These are phyloP conservation scores for Neopelma chrysocephalum DNA, from an alignment of 2,797 vertebrate genomes.

Conservation along the genomic window DNA sequence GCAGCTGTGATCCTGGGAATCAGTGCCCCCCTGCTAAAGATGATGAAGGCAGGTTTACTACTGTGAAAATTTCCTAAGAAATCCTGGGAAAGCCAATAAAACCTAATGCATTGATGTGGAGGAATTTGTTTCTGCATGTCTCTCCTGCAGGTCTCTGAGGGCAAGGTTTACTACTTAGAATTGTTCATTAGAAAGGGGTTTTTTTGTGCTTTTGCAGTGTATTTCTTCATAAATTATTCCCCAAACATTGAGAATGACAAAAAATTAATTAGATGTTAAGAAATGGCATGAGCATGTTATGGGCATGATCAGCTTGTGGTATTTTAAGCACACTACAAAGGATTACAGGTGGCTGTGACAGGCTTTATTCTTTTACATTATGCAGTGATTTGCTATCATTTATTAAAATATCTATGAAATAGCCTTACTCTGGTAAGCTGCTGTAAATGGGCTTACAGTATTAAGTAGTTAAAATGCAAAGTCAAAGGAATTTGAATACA, in stretches of 20 bases:
- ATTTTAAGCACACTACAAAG: not conserved
- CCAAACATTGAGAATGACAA: not conserved
- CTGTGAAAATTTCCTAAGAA: not conserved
- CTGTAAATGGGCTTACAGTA: not conserved
- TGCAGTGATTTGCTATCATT: not conserved
- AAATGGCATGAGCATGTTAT: not conserved
- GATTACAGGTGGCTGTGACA: not conserved
- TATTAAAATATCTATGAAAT: not conserved
- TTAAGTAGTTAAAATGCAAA: not conserved
- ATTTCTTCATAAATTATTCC: not conserved
- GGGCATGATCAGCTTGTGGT: not conserved
- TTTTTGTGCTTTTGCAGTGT: not conserved
- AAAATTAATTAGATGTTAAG: not conserved
- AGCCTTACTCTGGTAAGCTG: not conserved
- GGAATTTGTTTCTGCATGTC: not conserved
- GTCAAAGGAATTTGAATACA: not conserved
- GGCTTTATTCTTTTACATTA: not conserved
- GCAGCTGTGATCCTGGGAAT: not conserved
- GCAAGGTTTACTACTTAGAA: not conserved
- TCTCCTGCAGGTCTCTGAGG: not conserved
- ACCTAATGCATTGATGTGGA: fast-evolving
- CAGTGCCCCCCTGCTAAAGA: not conserved
- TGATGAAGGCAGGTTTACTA: not conserved
- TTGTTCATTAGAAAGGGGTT: not conserved
- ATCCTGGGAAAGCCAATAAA: not conserved